Evolutionary conservation across 2,888 invertebrate species (phyloP), one percentile per base, ranked within the genome.

Genomic region (Erebia ligea): DNA sequence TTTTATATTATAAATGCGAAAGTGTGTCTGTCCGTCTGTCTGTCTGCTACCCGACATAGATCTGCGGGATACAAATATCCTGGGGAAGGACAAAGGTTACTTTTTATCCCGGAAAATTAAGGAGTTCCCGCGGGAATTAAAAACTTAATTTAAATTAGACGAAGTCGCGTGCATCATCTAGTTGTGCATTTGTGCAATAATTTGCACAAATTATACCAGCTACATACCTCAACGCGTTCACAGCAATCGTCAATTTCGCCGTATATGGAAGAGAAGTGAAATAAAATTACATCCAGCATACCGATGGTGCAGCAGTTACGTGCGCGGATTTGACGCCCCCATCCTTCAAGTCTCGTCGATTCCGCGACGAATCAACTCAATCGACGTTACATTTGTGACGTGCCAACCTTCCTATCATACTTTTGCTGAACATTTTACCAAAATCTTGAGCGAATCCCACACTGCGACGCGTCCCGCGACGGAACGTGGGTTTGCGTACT

Each of bases 191-290:
- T 34, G 11, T 21, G 25, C n/a, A 3, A 10, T 3, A 42, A 61
- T 42, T 61, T 2, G 1, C 42, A 42, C 40, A 8, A 54, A 34
- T 34, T 5, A 0, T 6, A 6, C 34, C 34, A 34, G 56, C 62
- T 65, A 65, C 64, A 57, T 69, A 69, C 69, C 15, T 8, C 8
- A 13, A 13, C 10, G 58, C 65, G 11, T 25, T 59, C 58, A 34
- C 50, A 52, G 42, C 69, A 50, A 69, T 69, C 69, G 64, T 64
- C 69, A 57, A 65, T 69, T 69, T 69, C 69, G 40, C 58, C 48
- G 69, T 65, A 65, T 42, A 52, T 40, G 45, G 65, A 45, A 54
- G 68, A 69, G 65, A 65, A 65, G 64, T 59, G 65, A 65, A 69
- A 64, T 69, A 69, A 69, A 69, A 65, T 52, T 21, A 58, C 40